Evolutionary conservation across 1,140 invertebrate species (phyloP).

Genomic region (Drosophila arawakana): DNA sequence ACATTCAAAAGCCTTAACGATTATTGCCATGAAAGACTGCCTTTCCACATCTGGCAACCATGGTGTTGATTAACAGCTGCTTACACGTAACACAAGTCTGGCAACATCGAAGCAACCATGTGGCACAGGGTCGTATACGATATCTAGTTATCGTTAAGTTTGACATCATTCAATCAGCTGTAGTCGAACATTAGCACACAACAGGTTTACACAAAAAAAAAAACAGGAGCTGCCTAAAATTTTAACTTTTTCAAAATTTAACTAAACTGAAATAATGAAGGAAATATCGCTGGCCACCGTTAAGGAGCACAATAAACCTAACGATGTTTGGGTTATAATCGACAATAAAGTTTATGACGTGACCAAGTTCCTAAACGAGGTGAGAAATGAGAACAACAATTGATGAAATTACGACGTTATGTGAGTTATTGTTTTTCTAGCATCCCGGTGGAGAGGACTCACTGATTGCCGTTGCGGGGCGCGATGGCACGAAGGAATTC

Average conservation of each 20-base stretch:
- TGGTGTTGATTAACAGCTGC: too few species aligned
- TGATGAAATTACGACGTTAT: background rate
- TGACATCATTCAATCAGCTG: background rate
- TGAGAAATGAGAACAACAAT: slow-evolving; percentile 59
- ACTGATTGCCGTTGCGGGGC: slow-evolving; percentile 90
- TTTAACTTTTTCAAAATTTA: slow-evolving; percentile 4
- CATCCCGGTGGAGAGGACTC: slow-evolving; percentile 95
- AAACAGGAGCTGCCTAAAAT: background rate
- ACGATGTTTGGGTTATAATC: slow-evolving; percentile 87
- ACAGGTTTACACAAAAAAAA: background rate
- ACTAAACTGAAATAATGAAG: slow-evolving; percentile 44
- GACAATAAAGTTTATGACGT: slow-evolving; percentile 89
- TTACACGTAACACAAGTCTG: too few species aligned
- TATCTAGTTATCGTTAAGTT: background rate
- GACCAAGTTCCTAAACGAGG: slow-evolving; percentile 87
- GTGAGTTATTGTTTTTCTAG: slow-evolving; percentile 75
- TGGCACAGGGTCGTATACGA: background rate
- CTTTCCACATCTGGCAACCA: too few species aligned
- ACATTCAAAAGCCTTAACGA: too few species aligned
- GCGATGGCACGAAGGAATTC: slow-evolving; percentile 91
- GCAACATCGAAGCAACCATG: background rate
- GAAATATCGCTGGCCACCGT: slow-evolving; percentile 86
- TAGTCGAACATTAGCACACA: background rate
- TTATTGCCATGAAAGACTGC: too few species aligned
- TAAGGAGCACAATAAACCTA: slow-evolving; percentile 85